Evolutionary conservation across 2,888 invertebrate species (phyloP).

Genomic region (Drosophila paramelanica): DNA sequence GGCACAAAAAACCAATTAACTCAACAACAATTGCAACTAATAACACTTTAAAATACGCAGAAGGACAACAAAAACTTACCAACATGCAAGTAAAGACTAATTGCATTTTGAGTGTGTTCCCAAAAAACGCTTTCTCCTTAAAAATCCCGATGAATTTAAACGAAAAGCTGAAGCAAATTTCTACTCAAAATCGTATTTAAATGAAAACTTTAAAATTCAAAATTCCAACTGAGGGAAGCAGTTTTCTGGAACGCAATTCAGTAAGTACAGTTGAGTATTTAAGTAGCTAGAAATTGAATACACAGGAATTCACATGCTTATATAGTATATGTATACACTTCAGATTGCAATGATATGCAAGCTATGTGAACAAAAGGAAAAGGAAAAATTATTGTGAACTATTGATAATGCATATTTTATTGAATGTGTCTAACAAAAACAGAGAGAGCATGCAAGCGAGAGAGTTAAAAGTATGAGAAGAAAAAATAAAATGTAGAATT

Average conservation of each 20-base stretch:
- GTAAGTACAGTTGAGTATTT: slow-evolving; percentile 43
- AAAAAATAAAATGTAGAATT: slow-evolving; percentile 17
- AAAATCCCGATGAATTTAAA: background rate
- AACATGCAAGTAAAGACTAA: slow-evolving; percentile 8
- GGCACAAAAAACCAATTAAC: slow-evolving; percentile 53
- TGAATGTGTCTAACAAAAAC: slow-evolving; percentile 65
- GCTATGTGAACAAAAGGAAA: slow-evolving; percentile 26
- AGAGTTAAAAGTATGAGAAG: background rate
- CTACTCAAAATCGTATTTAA: too few species aligned
- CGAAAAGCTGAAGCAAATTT: background rate
- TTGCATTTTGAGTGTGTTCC: slow-evolving; percentile 19
- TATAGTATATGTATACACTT: slow-evolving; percentile 19
- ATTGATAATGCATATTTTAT: slow-evolving; percentile 73
- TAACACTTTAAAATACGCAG: slow-evolving; percentile 36
- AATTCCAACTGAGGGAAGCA: slow-evolving; percentile 10
- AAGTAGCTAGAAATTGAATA: slow-evolving; percentile 56
- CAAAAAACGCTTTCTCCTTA: slow-evolving; percentile 16
- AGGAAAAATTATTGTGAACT: slow-evolving; percentile 59
- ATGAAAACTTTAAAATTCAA: too few species aligned
- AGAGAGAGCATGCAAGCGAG: slow-evolving; percentile 1
- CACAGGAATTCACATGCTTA: slow-evolving; percentile 19
- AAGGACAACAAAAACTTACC: slow-evolving; percentile 7
- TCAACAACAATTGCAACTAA: slow-evolving; percentile 27
- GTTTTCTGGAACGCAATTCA: slow-evolving; percentile 13
- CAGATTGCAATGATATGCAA: slow-evolving; percentile 29